phyloP scores from a whole-genome alignment of 2,888 invertebrate species.

The Tolmerus cingulatus region DNA sequence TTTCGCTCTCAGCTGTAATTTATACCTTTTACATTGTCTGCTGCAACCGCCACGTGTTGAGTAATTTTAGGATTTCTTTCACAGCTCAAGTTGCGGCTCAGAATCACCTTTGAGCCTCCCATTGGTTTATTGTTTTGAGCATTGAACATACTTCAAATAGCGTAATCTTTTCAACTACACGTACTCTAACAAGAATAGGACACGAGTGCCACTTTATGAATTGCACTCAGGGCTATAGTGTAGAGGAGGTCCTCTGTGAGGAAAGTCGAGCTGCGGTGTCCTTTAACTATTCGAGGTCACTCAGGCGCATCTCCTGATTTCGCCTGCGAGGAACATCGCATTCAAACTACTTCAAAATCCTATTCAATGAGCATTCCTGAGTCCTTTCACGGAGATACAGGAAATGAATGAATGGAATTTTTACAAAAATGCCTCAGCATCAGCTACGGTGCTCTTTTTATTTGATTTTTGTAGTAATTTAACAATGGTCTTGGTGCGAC shows the following conservation, averaged over 20 bases:
- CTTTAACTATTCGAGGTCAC: not conserved
- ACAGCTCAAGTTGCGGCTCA: not conserved
- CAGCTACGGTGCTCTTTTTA: not conserved
- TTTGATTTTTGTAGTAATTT: not conserved
- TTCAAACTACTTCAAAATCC: conserved; percentile 2
- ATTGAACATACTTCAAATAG: not conserved
- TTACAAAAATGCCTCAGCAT: not conserved
- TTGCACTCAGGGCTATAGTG: not conserved
- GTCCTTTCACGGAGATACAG: not conserved
- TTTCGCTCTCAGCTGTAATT: not conserved
- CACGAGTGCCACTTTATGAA: not conserved
- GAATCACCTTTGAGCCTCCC: not conserved
- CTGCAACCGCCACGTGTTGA: not conserved
- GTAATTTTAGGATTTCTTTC: not conserved
- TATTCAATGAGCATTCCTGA: not conserved
- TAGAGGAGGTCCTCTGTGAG: not conserved
- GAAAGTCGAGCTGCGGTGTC: not conserved
- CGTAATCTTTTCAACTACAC: not conserved
- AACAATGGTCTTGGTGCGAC: not conserved
- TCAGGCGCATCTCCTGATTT: conserved; percentile 6
- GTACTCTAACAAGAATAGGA: not conserved
- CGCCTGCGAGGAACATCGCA: not conserved
- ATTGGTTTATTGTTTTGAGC: conserved; percentile 2
- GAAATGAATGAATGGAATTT: conserved; percentile 11
- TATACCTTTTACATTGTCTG: not conserved